Conservation (phyloP, 2,888 invertebrate genomes). For the Polydrusus pterygomalis region DNA sequence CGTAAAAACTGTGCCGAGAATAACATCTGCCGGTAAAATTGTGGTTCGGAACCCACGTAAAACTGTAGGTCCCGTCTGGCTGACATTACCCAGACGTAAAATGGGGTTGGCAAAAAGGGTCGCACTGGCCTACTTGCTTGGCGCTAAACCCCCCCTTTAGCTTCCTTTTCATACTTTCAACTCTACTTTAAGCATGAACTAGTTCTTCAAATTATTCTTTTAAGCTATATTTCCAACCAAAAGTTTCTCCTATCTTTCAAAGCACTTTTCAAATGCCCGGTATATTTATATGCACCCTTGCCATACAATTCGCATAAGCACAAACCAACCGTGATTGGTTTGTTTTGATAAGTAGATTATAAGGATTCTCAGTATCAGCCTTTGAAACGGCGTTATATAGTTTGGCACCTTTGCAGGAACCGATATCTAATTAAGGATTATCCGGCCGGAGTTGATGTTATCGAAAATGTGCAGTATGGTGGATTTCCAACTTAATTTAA, state of each 20-base stretch:
- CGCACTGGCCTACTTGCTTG: too few species aligned
- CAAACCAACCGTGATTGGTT: conserved; percentile 46
- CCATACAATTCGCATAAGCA: conserved; percentile 15
- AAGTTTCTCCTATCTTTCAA: background rate
- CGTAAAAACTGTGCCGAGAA: too few species aligned
- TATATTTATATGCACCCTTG: conserved; percentile 28
- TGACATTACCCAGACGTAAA: too few species aligned
- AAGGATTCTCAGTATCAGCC: conserved; percentile 48
- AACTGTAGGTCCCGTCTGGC: too few species aligned
- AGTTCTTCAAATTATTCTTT: too few species aligned
- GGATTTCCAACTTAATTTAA: conserved; percentile 36
- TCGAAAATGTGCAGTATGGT: conserved; percentile 56
- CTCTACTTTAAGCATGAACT: too few species aligned
- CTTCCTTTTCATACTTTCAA: too few species aligned
- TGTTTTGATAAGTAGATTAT: conserved; percentile 58
- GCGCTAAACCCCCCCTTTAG: too few species aligned
- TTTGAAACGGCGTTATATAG: conserved; percentile 47
- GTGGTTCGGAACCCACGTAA: too few species aligned
- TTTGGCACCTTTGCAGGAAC: conserved; percentile 63
- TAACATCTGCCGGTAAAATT: too few species aligned
- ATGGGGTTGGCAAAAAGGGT: too few species aligned
- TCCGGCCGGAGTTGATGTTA: conserved; percentile 61
- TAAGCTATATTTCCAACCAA: too few species aligned
- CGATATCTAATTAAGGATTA: conserved; percentile 65
- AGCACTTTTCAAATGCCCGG: background rate